Evolutionary conservation across 2,113 vertebrate species (phyloP), one percentile per base, ranked within the genome.

Genomic region (Chloroceryle aenea): DNA sequence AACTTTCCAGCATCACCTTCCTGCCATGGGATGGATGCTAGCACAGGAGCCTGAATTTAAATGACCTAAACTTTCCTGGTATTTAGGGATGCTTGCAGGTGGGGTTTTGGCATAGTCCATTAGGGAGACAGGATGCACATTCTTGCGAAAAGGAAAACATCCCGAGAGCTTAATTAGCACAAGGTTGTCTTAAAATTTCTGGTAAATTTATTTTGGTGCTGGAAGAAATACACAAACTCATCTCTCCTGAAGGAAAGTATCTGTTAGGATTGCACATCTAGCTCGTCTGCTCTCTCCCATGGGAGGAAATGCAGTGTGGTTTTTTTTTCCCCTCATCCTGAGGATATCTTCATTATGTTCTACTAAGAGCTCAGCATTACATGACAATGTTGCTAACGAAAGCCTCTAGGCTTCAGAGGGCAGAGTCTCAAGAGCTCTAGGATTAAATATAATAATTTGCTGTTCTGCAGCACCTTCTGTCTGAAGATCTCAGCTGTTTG

Each of bases 291-390:
- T 83, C 53, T 30, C 68, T 92, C 82, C 59, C 82, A 71, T 34
- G 91, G 67, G 93, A 97, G 69, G 59, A 96, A 95, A 87, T 27
- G 15, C 0, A 0, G 63, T 47, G 21, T 50, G 10, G 38, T 89
- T 83, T 77, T 87, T 87, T 92, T 76, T 83, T 34, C 47, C 52
- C 47, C 59, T 94, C 55, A 87, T 95, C 85, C 87, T 15, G 42
- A 90, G 85, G 85, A 95, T 95, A 73, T 95, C 94, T 96, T 96
- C 87, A 94, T 97, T 94, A 90, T 79, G 76, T 90, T 94, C 61
- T 30, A 67, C 92, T 74, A 84, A 89, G 83, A 82, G 83, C 76
- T 91, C 40, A 25, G 50, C 74, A 68, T 83, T 88, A 93, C 83
- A 92, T 4, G 45, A 78, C 16, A 14, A 89, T 15, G 19, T 93